Evolutionary conservation across 2,797 vertebrate genomes (phyloP), one percentile per base, ranked within the genome.

Genomic region (Danio aesculapii): DNA sequence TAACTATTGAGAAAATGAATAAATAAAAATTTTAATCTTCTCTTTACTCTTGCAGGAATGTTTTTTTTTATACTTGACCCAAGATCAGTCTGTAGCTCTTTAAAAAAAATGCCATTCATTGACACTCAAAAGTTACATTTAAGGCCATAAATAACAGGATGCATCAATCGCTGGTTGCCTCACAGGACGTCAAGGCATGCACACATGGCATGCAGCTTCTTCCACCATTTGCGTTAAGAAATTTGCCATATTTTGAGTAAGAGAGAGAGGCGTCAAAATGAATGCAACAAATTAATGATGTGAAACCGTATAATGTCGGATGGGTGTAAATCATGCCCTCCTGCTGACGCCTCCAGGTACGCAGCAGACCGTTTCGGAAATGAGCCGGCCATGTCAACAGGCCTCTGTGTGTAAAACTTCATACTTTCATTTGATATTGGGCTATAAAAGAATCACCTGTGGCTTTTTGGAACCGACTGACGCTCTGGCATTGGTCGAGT

Each of bases 391-490:
- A 83, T 88, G 86, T 92, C 91, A 92, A 92, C 90, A 92, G 80
- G 75, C 71, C 11, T 75, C 70, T 6, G 14, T 89, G 88, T 88
- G 84, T 94, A 92, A 94, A 93, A 91, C 70, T 75, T 82, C 81
- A 83, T 84, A 81, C 87, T 87, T 86, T 84, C 90, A 88, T 86
- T 89, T 82, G 84, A 92, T 88, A 89, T 90, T 77, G 9, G 52
- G 78, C 84, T 87, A 86, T 93, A 91, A 92, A 92, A 90, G 83
- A 92, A 91, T 93, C 92, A 94, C 91, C 92, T 94, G 92, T 85
- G 88, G 89, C 82, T 83, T 90, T 90, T 90, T 92, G 90, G 91
- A 92, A 83, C 79, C 46, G 67, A 75, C 86, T 78, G 59, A 79
- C 81, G 75, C 80, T 83, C 85, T 75, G 53, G 61, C 88, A 92